phyloP scores from a whole-genome alignment of 2,113 vertebrate species.

The Sorex araneus region DNA sequence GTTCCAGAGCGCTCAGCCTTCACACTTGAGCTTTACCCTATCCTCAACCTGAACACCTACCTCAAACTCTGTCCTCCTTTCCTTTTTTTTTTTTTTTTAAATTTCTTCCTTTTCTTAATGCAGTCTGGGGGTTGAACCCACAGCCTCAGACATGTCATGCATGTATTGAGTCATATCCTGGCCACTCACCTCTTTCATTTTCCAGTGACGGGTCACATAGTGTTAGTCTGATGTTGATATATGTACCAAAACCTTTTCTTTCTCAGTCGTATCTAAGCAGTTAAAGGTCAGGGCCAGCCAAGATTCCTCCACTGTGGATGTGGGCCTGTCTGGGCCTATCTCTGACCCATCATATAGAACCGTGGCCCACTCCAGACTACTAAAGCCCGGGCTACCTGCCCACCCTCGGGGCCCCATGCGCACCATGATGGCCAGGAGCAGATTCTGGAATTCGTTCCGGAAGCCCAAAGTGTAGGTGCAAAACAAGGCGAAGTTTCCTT shows the following conservation, averaged over 20 bases:
- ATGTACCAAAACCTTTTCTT: conserved; percentile 14
- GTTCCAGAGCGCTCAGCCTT: background rate
- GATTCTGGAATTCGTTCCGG: conserved; percentile 95
- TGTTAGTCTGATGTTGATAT: background rate
- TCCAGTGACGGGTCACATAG: background rate
- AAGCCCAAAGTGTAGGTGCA: conserved; percentile 96
- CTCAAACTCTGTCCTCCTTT: background rate
- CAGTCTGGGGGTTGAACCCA: no score
- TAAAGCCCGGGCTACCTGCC: background rate
- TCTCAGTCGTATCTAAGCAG: background rate
- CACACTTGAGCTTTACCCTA: background rate
- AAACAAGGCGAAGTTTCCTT: conserved; percentile 98
- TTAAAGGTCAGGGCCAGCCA: background rate
- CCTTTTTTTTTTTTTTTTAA: background rate
- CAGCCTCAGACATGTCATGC: background rate
- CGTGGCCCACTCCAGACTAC: background rate
- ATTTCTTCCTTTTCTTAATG: background rate
- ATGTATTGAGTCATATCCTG: no score
- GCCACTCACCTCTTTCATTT: no score
- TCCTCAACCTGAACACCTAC: background rate
- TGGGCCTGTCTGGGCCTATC: background rate
- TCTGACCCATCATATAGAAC: background rate
- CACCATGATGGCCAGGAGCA: conserved; percentile 98
- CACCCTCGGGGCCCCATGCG: background rate
- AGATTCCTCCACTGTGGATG: background rate